Evolutionary conservation across 2,888 invertebrate genomes (phyloP), one percentile per base, ranked within the genome.

Genomic region (Mechanitis mazaeus): DNA sequence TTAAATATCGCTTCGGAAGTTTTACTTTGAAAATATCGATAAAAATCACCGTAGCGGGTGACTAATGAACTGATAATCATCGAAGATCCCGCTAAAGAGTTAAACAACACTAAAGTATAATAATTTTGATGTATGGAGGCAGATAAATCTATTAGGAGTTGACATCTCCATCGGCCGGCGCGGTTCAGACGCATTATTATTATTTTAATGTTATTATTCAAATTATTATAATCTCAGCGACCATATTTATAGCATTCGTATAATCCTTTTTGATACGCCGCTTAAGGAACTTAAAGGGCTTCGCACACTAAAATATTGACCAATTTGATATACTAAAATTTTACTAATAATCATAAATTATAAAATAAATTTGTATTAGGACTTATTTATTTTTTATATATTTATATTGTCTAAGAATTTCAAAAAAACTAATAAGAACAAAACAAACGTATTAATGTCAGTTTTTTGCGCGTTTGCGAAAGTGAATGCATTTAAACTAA

Each of bases 201-300:
- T 86, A 86, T 85, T 84, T 80, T 85, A 84, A 86, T 86, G 84
- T 85, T 87, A 86, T 85, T 85, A 87, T 87, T 87, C 83, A 86
- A 85, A 87, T 88, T 87, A 85, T 87, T 78, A 85, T 86, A 87
- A 86, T 87, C 86, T 84, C 78, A 72, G 75, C 79, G 76, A 79
- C 82, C 80, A 82, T 87, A 88, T 88, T 87, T 88, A 87, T 87
- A 77, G 81, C 80, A 72, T 74, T 75, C 76, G 73, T 76, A 74
- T 87, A 86, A 87, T 81, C 85, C 83, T 81, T 80, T 88, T 85
- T 80, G 87, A 84, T 83, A 82, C 81, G 87, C 88, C 87, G 87
- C 87, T 84, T 81, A 76, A 72, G 75, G 67, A 76, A 73, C 67
- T 71, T 65, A 55, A 55, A 64, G 65, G 68, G 67, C 66, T 63